A percentile compares a stretch with the other conserved stretches of the same genome.
Evolutionary conservation across 2,113 vertebrate species (phyloP).

Genomic region (Zingel zingel): DNA sequence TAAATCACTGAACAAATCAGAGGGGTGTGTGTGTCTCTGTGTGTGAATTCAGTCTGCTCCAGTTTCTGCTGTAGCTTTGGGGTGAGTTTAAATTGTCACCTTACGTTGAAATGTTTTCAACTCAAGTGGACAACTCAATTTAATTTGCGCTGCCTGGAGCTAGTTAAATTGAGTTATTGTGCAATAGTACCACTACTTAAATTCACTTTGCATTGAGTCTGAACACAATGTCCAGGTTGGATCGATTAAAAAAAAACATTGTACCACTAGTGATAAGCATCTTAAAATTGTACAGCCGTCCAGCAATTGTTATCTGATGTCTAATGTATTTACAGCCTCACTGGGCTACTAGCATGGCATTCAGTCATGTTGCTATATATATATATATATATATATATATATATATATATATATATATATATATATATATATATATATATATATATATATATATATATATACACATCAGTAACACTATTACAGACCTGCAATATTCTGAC

Average conservation of each 20-base stretch:
- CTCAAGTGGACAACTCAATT: neutral
- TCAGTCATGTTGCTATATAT: neutral
- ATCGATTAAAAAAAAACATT: no score
- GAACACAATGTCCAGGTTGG: neutral
- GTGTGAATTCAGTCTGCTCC: neutral
- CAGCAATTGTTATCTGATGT: neutral
- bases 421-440: no score
- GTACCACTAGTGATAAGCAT: neutral
- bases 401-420: no score
- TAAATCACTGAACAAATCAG: neutral
- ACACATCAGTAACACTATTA: neutral
- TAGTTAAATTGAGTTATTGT: neutral
- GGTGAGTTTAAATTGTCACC: neutral
- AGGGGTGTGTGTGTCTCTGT: no score
- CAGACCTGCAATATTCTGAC: no score
- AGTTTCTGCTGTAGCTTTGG: neutral
- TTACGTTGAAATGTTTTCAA: neutral
- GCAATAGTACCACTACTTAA: neutral
- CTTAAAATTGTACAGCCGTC: neutral
- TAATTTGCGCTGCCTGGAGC: neutral
- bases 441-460: no score
- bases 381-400: no score
- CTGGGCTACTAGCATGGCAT: neutral
- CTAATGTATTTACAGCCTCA: neutral
- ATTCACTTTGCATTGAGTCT: neutral